These are phyloP conservation scores for Vimba vimba DNA, from an alignment of 2,113 vertebrate genomes.

Conservation along the genomic window DNA sequence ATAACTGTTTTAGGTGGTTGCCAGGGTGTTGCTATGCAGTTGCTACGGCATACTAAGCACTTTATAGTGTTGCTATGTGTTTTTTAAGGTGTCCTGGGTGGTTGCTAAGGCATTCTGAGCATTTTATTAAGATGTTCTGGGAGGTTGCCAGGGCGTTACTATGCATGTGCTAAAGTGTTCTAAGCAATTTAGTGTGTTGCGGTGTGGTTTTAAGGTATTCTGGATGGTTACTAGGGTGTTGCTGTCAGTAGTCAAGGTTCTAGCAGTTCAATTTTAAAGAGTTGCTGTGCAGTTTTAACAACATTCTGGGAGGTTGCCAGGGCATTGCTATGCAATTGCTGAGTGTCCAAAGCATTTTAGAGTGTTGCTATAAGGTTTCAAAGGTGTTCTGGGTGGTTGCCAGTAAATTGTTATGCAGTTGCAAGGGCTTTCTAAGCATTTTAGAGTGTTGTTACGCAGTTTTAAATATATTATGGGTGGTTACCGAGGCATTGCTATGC, in stretches of 20 bases:
- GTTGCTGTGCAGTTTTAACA: not conserved
- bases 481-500: not conserved
- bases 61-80: not conserved
- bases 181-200: not conserved
- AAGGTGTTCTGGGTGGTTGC: not conserved
- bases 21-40: not conserved
- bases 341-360: not conserved
- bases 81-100: not conserved
- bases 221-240: not conserved
- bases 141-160: not conserved
- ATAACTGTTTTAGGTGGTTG: not conserved
- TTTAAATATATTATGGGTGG: not conserved
- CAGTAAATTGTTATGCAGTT: not conserved
- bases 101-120: not conserved
- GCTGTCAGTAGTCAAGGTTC: not conserved
- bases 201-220: not conserved
- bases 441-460: not conserved
- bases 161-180: not conserved
- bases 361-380: not conserved
- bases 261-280: no score
- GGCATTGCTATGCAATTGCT: not conserved
- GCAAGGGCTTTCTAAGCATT: not conserved
- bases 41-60: not conserved
- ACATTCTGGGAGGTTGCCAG: not conserved
- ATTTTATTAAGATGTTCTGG: not conserved